Percentiles rank a stretch among this genome's conserved stretches.
phyloP scores from a whole-genome alignment of 2,888 invertebrate genomes.

The Andrena dorsata region DNA sequence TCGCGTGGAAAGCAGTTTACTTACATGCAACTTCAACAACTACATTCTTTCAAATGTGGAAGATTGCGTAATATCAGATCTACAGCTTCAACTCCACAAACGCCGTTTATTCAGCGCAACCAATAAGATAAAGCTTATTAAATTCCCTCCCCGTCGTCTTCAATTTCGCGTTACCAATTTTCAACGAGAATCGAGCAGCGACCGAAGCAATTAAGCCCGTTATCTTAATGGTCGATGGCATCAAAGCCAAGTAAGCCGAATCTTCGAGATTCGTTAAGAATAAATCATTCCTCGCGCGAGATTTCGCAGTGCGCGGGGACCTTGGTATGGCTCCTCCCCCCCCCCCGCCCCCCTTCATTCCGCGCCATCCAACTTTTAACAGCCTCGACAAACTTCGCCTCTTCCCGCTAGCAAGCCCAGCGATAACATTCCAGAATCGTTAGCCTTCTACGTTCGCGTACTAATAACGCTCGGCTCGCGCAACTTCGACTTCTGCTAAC shows the following conservation, averaged over 20 bases:
- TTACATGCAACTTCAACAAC: not conserved
- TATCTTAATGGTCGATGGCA: slow-evolving; percentile 47
- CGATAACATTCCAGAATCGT: slow-evolving; percentile 62
- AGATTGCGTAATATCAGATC: no score
- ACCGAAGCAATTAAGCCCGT: slow-evolving; percentile 51
- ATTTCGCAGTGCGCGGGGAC: slow-evolving; percentile 50
- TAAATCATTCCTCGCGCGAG: slow-evolving; percentile 59
- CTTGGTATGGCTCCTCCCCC: slow-evolving; percentile 1
- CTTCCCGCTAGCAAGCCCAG: slow-evolving; percentile 38
- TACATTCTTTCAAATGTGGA: no score
- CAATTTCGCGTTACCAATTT: slow-evolving; percentile 20
- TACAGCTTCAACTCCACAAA: not conserved
- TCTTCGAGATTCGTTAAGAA: slow-evolving; percentile 52
- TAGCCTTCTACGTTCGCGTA: slow-evolving; percentile 41
- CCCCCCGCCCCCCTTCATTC: slow-evolving; percentile 31
- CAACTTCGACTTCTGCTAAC: slow-evolving; percentile 43
- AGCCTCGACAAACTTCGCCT: slow-evolving; percentile 62
- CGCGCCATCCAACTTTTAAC: slow-evolving; percentile 67
- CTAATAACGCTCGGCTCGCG: slow-evolving; percentile 48
- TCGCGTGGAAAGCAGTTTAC: not conserved
- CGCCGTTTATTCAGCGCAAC: not conserved
- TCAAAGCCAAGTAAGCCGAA: slow-evolving; percentile 40
- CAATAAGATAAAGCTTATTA: slow-evolving; percentile 32
- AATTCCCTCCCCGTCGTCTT: slow-evolving; percentile 16
- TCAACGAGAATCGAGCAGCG: not conserved